Conservation (phyloP, 2,888 invertebrate genomes). For the Euplexia lucipara region DNA sequence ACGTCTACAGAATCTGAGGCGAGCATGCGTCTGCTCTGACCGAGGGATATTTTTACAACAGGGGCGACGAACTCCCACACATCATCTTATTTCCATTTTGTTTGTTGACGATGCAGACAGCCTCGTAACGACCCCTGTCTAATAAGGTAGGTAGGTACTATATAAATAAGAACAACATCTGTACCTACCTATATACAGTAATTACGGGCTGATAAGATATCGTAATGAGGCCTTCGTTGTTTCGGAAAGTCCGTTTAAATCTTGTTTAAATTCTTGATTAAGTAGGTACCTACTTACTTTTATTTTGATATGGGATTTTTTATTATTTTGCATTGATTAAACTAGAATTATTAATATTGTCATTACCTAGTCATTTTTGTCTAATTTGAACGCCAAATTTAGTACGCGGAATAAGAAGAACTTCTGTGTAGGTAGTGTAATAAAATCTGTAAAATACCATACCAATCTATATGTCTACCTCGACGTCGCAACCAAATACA, state of each 20-base stretch:
- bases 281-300: not conserved
- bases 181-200: no score
- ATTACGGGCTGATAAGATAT: not conserved
- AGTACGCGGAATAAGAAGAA: no score
- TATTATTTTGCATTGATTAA: no score
- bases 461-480: no score
- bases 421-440: no score
- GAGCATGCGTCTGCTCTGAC: slow-evolving; percentile 54
- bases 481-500: no score
- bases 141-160: slow-evolving; percentile 34
- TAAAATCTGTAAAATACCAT: no score
- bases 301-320: not conserved
- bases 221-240: not conserved
- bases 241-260: not conserved
- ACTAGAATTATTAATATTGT: no score
- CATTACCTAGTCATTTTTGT: no score
- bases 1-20: slow-evolving; percentile 47
- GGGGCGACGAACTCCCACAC: slow-evolving; percentile 64
- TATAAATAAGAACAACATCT: slow-evolving; percentile 12
- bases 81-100: slow-evolving; percentile 57
- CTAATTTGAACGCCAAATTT: no score
- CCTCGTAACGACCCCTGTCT: slow-evolving; percentile 42
- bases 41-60: slow-evolving; percentile 71
- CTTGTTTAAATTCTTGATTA: no score
- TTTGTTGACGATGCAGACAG: slow-evolving; percentile 50